Conservation (phyloP, 1,140 invertebrate species). For the Acromyrmex charruanus region DNA sequence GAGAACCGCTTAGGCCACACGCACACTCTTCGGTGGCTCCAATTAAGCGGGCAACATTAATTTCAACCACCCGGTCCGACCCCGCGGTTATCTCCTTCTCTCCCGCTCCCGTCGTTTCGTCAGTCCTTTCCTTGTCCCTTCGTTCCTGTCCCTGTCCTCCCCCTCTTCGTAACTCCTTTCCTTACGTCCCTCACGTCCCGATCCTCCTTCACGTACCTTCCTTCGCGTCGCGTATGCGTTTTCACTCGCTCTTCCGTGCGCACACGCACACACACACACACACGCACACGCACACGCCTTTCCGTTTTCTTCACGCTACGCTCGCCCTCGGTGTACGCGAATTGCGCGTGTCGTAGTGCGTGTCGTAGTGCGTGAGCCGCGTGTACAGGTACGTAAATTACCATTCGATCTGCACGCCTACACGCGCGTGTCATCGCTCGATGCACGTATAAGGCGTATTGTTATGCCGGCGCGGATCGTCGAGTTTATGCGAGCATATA, state of each 20-base stretch:
- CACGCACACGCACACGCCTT: background rate
- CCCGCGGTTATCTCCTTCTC: conserved; percentile 82
- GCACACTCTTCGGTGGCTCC: conserved; percentile 85
- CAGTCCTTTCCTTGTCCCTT: conserved; percentile 66
- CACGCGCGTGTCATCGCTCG: conserved; percentile 13
- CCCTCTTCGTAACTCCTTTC: conserved; percentile 65
- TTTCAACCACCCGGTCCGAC: conserved; percentile 85
- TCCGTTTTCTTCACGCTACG: conserved; percentile 35
- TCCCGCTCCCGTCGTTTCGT: conserved; percentile 73
- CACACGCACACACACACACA: background rate
- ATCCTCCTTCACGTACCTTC: background rate
- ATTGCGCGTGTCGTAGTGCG: conserved; percentile 1
- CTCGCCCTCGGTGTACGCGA: background rate
- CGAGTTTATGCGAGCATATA: conserved; percentile 3
- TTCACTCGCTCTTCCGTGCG: conserved; percentile 43
- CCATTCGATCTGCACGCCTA: conserved; percentile 34
- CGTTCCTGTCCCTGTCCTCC: conserved; percentile 66
- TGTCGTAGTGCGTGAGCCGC: background rate
- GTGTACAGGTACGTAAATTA: conserved; percentile 47
- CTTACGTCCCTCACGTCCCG: background rate
- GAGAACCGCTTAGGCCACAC: conserved; percentile 85
- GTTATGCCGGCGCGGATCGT: background rate
- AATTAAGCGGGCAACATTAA: conserved; percentile 86
- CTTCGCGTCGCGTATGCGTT: conserved; percentile 1
- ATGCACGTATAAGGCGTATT: conserved; percentile 8